Percentiles rank a stretch among this genome's conserved stretches.
These are phyloP conservation scores for Cyprinodon variegatus DNA, from an alignment of 2,113 vertebrate species.

Conservation along the genomic window DNA sequence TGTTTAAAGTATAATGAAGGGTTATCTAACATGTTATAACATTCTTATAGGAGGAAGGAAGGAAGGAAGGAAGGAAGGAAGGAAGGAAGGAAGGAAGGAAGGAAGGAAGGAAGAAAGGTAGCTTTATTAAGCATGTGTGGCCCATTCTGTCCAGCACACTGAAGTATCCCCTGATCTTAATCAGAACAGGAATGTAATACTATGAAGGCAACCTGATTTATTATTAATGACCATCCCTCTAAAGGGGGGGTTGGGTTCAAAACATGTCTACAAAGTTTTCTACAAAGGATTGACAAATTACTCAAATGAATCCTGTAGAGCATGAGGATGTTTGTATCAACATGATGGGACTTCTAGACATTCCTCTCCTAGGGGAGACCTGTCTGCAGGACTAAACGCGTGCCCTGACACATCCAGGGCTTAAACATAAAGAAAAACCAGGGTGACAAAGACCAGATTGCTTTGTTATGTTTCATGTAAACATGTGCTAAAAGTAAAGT, in stretches of 20 bases:
- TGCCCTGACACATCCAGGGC: not conserved
- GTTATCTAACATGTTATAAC: no score
- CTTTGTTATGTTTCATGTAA: slow-evolving; percentile 19
- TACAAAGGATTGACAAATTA: not conserved
- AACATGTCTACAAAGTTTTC: not conserved
- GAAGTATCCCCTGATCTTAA: no score
- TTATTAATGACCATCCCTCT: not conserved
- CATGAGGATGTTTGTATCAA: not conserved
- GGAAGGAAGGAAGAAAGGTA: no score
- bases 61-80: no score
- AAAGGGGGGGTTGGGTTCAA: not conserved
- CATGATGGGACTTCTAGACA: not conserved
- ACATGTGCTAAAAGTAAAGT: slow-evolving; percentile 1
- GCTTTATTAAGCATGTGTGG: no score
- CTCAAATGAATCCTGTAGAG: not conserved
- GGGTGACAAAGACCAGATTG: slow-evolving; percentile 20
- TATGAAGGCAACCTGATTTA: not conserved
- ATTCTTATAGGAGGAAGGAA: no score
- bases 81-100: no score
- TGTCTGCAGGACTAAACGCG: slow-evolving; percentile 1
- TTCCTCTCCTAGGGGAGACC: not conserved
- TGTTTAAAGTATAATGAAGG: no score
- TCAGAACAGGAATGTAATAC: not conserved
- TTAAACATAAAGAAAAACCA: not conserved
- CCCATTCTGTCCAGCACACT: no score